phyloP scores from a whole-genome alignment of 2,797 vertebrate genomes.

The Enteromius radiatus region DNA sequence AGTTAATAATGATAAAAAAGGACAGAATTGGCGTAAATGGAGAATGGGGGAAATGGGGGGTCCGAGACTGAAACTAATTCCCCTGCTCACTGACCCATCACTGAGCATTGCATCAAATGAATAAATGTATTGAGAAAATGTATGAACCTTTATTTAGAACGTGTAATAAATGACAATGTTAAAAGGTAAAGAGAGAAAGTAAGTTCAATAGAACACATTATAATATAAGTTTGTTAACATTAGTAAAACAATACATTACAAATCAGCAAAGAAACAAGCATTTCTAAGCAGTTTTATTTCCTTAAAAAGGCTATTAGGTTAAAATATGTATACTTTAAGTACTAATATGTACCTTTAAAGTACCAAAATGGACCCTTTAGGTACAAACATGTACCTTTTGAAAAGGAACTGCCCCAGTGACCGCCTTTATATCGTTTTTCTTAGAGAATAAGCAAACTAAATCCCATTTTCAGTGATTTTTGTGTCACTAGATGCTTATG shows the following conservation, averaged over 20 bases:
- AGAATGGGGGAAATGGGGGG: neutral
- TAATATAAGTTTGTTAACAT: neutral
- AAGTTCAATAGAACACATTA: neutral
- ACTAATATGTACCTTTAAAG: no score
- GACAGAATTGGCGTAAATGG: neutral
- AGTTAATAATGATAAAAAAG: neutral
- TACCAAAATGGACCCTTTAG: no score
- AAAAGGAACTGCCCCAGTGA: no score
- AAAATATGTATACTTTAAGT: no score
- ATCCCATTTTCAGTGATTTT: neutral
- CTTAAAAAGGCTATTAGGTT: no score
- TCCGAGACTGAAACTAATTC: neutral
- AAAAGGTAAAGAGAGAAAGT: neutral
- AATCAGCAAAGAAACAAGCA: neutral
- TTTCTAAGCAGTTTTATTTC: no score
- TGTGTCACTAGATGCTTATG: slow-evolving; percentile 8
- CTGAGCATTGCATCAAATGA: neutral
- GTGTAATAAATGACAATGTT: neutral
- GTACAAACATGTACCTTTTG: no score
- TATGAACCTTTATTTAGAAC: neutral
- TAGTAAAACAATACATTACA: neutral
- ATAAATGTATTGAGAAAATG: neutral
- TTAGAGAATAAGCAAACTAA: neutral
- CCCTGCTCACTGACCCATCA: neutral
- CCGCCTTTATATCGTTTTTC: no score